Conservation (phyloP, 2,797 vertebrate genomes). For the Dallia pectoralis region DNA sequence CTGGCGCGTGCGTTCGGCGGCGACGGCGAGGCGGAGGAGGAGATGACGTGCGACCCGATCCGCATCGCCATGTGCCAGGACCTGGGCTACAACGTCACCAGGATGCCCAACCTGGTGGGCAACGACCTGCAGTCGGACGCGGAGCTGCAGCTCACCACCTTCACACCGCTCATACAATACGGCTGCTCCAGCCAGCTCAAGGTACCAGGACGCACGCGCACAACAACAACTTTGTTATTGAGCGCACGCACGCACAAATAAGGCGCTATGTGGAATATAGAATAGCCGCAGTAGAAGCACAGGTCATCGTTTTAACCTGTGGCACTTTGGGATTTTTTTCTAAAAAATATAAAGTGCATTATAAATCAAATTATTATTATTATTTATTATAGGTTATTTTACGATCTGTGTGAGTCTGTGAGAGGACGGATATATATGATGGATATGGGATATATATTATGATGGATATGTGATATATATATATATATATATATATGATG, state of each 20-base stretch:
- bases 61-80: conserved; percentile 98
- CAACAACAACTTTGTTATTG: conserved; percentile 21
- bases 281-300: too few relatives aligned
- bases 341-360: too few relatives aligned
- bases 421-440: too few relatives aligned
- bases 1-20: conserved; percentile 81
- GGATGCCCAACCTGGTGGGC: conserved; percentile 97
- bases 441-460: too few relatives aligned
- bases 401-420: conserved; percentile 6
- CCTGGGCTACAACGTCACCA: conserved; percentile 96
- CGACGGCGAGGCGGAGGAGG: conserved; percentile 88
- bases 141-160: conserved; percentile 95
- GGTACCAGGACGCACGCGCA: conserved; percentile 66
- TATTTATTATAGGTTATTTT: too few relatives aligned
- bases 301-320: too few relatives aligned
- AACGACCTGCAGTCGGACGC: conserved; percentile 96
- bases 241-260: conserved; percentile 31
- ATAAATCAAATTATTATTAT: too few relatives aligned
- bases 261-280: too few relatives aligned
- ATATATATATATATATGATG: too few relatives aligned
- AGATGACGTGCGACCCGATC: conserved; percentile 94
- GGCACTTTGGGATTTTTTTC: too few relatives aligned
- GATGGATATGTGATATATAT: too few relatives aligned
- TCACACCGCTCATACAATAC: conserved; percentile 97
- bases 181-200: conserved; percentile 97